Base-by-base conservation (phyloP, 64 coral and sea anemone genomes). In the Montipora capricornis region DNA sequence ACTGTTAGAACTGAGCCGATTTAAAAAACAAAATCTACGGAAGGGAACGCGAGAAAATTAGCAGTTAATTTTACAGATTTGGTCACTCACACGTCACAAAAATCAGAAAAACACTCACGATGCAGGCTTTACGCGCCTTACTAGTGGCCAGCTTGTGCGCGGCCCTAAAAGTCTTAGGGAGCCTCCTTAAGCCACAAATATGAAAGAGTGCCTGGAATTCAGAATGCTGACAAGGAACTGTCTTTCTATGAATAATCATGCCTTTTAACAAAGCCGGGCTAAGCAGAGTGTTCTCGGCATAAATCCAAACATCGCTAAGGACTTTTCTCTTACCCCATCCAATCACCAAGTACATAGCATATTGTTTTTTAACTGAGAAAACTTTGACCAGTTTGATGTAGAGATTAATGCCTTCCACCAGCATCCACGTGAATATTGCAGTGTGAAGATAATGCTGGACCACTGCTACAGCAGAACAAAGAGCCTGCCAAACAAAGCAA, bases 381-480 rank as follows among this genome's bases (percentile, higher is more conserved):
- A 26, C 95, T 66, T 87, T 88, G 4, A 97, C 92, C 49, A 97
- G 26, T 26, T 26, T 26, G 26, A 26, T 26, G 26, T 26, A 97
- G 26, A 26, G 26, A 26, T 26, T 26, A 26, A 26, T 26, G 26
- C 26, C 26, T 26, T 97, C 95, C 13, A 94, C 93, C 52, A 97
- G n/a, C 95, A 97, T 97, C 95, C 95, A 97, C 44, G 89, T 89
- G 89, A 97, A 97, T 8, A 93, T 59, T 3, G 95, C 93, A 4
- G 77, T 94, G 22, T 95, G 73, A 22, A 97, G 89, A 60, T 94
- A 97, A 16, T 94, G 89, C n/a, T 90, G 94, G 71, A 88, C 29
- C 74, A 97, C 52, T 17, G 95, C 73, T 58, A 89, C 89, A 20
- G 60, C 19, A 16, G 82, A 69, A 13, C 82, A 85, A 44, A 85